Conservation (phyloP, 2,888 invertebrate genomes). For the Crepidodera aurea region DNA sequence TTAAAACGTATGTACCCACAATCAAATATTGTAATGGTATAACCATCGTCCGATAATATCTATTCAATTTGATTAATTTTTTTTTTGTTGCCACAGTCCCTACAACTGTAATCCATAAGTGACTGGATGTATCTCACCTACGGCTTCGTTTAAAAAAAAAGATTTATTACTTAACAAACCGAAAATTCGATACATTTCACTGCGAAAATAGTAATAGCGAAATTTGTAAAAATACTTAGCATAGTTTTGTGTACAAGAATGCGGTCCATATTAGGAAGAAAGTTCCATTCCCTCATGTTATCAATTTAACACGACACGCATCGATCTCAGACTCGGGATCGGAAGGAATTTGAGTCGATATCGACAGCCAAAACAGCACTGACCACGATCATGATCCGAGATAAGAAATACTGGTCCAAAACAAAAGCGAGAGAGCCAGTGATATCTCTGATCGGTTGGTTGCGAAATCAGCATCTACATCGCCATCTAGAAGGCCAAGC, state of each 20-base stretch:
- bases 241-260: too few relatives aligned
- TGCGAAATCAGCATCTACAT: conserved; percentile 42
- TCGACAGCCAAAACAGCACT: conserved; percentile 41
- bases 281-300: conserved; percentile 1
- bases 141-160: too few relatives aligned
- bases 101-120: too few relatives aligned
- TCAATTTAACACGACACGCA: conserved; percentile 11
- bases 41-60: conserved; percentile 23
- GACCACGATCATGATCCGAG: conserved; percentile 42
- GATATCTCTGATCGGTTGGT: conserved; percentile 37
- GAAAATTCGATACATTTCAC: too few relatives aligned
- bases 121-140: too few relatives aligned
- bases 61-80: conserved; percentile 34
- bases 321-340: neutral
- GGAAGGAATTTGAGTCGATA: conserved; percentile 15
- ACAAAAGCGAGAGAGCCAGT: conserved; percentile 39
- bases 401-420: conserved; percentile 46
- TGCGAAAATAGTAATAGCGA: too few relatives aligned
- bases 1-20: conserved; percentile 39
- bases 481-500: conserved; percentile 41
- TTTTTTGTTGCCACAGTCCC: neutral
- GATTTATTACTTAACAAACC: too few relatives aligned
- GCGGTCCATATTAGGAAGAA: neutral
- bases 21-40: conserved; percentile 35
- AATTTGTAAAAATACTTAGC: too few relatives aligned